These are phyloP conservation scores for Hemicrepidius hirtus DNA, from an alignment of 2,888 invertebrate species.

Conservation along the genomic window DNA sequence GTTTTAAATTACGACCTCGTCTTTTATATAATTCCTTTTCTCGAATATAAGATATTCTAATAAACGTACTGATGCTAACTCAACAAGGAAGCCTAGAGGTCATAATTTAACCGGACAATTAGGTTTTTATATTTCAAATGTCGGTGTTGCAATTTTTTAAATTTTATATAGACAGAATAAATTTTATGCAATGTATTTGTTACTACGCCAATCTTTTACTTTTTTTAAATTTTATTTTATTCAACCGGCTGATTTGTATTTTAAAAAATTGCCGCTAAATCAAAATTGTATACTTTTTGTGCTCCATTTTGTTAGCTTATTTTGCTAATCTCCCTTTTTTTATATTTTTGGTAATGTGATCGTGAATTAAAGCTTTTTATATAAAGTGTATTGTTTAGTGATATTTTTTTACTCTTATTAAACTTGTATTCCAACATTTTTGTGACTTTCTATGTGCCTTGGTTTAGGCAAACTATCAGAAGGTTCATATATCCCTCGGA, in stretches of 20 bases:
- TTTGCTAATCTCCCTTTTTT: constrained; percentile 62
- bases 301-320: constrained; percentile 59
- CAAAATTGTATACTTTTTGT: constrained; percentile 25
- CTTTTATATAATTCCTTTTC: constrained; percentile 22
- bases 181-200: constrained; percentile 41
- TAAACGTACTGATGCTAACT: constrained; percentile 27
- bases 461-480: background rate
- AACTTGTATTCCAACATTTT: constrained; percentile 68
- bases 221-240: constrained; percentile 18
- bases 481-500: constrained; percentile 1
- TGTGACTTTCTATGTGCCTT: constrained; percentile 12
- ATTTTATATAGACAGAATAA: constrained; percentile 49
- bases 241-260: background rate
- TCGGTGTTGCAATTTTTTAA: constrained; percentile 52
- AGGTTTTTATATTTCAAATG: constrained; percentile 48
- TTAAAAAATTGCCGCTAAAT: constrained; percentile 18
- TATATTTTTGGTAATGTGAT: constrained; percentile 69
- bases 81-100: constrained; percentile 33
- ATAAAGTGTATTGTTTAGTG: constrained; percentile 71
- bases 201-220: constrained; percentile 29
- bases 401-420: constrained; percentile 72
- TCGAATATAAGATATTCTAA: constrained; percentile 16
- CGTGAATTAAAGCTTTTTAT: constrained; percentile 70
- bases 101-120: constrained; percentile 47
- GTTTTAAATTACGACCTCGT: constrained; percentile 50